Percentiles rank a stretch among this genome's conserved stretches.
Conservation (phyloP, 2,888 invertebrate species). For the Drosophila merina region DNA sequence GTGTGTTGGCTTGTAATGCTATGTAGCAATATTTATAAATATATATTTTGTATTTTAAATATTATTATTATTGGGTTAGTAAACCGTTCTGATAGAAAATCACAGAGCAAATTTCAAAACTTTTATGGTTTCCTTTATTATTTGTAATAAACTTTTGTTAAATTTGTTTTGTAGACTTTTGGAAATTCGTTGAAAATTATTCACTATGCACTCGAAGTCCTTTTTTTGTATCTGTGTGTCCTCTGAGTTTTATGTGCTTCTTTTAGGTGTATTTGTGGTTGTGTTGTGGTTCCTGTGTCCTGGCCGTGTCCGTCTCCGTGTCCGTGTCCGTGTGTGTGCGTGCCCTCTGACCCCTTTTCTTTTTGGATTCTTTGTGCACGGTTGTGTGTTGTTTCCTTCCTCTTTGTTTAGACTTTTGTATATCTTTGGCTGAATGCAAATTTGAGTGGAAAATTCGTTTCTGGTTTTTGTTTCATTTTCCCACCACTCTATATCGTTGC, state of each 20-base stretch:
- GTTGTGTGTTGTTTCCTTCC: constrained; percentile 26
- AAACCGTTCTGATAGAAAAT: constrained; percentile 80
- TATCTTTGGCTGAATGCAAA: constrained; percentile 44
- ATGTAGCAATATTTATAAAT: constrained; percentile 62
- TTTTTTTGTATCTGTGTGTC: constrained; percentile 26
- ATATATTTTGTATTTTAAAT: constrained; percentile 45
- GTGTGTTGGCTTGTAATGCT: constrained; percentile 50
- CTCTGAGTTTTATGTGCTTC: constrained; percentile 27
- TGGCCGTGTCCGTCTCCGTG: constrained; percentile 6
- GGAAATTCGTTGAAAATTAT: constrained; percentile 73
- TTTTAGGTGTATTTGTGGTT: constrained; percentile 10
- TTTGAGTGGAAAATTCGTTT: constrained; percentile 45
- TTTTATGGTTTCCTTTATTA: constrained; percentile 45
- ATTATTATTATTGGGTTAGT: constrained; percentile 60
- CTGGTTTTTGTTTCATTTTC: constrained; percentile 63
- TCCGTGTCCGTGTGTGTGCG: constrained; percentile 19
- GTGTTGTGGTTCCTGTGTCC: constrained; percentile 12
- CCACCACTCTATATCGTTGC: constrained; percentile 51
- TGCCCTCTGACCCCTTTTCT: constrained; percentile 32
- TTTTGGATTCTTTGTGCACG: constrained; percentile 24
- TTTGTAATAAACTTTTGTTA: constrained; percentile 37
- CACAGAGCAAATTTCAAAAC: constrained; percentile 80
- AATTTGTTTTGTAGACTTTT: constrained; percentile 53
- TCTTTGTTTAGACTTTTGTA: constrained; percentile 38
- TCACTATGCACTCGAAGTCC: constrained; percentile 31